Evolutionary conservation across 2,888 invertebrate genomes (phyloP).

Genomic region (Hirtodrosophila alboralis): DNA sequence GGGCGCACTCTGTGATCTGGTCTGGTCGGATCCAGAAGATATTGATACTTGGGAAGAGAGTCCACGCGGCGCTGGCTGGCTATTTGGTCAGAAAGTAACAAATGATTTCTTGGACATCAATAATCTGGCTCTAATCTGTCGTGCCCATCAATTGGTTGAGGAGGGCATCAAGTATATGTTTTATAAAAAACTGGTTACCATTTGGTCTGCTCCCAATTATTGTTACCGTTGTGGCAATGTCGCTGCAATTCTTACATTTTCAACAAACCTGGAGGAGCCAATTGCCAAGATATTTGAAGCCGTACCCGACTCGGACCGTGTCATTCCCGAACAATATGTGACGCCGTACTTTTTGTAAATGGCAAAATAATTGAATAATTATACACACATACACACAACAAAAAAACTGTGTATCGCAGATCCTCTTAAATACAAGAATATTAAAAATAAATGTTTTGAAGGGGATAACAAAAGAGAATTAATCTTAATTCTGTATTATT

Average conservation of each 20-base stretch:
- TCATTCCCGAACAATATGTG: constrained; percentile 95
- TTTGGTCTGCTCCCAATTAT: constrained; percentile 99
- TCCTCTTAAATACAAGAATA: too few relatives aligned
- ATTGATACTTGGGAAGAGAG: constrained; percentile 96
- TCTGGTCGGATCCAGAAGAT: constrained; percentile 99
- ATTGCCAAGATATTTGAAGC: constrained; percentile 95
- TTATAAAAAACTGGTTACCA: constrained; percentile 96
- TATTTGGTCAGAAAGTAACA: constrained; percentile 97
- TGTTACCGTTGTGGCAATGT: constrained; percentile 99
- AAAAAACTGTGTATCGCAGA: neutral
- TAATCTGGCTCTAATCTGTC: constrained; percentile 95
- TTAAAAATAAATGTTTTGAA: too few relatives aligned
- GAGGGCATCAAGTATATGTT: constrained; percentile 99
- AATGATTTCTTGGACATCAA: constrained; percentile 97
- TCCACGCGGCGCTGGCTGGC: constrained; percentile 98
- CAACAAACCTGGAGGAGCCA: constrained; percentile 90
- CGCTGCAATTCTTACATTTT: constrained; percentile 97
- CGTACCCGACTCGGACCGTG: constrained; percentile 96
- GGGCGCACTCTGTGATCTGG: constrained; percentile 98
- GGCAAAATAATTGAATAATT: neutral
- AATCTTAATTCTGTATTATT: too few relatives aligned
- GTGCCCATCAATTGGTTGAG: constrained; percentile 99
- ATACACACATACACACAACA: neutral
- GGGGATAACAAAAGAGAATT: too few relatives aligned
- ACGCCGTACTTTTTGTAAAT: constrained; percentile 97